phyloP scores from a whole-genome alignment of 1,140 invertebrate genomes.

The Batillaria attramentaria region DNA sequence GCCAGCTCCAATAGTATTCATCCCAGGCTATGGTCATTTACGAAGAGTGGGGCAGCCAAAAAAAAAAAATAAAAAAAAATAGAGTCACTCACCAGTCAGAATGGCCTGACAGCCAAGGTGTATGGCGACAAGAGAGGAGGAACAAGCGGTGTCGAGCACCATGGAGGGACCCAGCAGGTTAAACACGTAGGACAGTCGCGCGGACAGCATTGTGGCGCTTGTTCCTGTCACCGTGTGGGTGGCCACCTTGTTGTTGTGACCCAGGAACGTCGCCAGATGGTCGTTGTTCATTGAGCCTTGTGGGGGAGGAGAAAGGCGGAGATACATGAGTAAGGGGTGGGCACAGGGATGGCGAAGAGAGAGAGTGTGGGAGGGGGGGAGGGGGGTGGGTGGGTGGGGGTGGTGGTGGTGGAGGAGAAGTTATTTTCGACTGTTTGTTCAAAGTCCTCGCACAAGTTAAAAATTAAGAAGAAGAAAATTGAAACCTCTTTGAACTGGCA shows the following conservation, averaged over 20 bases:
- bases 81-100: slow-evolving; percentile 80
- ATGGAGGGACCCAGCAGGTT: slow-evolving; percentile 83
- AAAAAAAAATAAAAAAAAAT: too few relatives aligned
- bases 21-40: too few relatives aligned
- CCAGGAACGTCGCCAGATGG: slow-evolving; percentile 32
- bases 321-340: neutral
- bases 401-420: neutral
- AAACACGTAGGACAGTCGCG: slow-evolving; percentile 48
- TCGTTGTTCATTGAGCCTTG: slow-evolving; percentile 53
- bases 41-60: too few relatives aligned
- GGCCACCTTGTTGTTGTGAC: slow-evolving; percentile 28
- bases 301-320: too few relatives aligned
- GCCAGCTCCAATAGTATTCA: too few relatives aligned
- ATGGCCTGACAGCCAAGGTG: slow-evolving; percentile 89
- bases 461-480: neutral
- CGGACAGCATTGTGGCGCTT: slow-evolving; percentile 33
- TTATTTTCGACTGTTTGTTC: neutral
- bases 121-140: slow-evolving; percentile 89
- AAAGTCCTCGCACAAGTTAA: neutral
- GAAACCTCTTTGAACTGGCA: neutral
- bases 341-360: neutral
- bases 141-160: slow-evolving; percentile 94
- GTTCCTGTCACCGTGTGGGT: slow-evolving; percentile 38
- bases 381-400: neutral
- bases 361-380: neutral